phyloP scores from a whole-genome alignment of 2,797 vertebrate genomes.

The Tachyglossus aculeatus region DNA sequence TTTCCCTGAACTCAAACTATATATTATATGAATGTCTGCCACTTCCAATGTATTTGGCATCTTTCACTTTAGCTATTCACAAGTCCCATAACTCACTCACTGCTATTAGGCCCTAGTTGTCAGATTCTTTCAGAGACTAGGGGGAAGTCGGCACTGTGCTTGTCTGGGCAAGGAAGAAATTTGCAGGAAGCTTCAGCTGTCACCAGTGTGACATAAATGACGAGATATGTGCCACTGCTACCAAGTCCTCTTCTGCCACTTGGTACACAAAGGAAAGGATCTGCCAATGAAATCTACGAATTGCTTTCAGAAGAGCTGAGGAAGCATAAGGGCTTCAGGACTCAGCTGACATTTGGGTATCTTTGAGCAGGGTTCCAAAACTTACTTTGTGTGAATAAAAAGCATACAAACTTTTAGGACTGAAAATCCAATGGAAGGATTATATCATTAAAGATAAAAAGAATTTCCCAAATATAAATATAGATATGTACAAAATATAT shows the following conservation, averaged over 20 bases:
- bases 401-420: too few relatives aligned
- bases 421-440: too few relatives aligned
- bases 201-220: background rate
- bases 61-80: background rate
- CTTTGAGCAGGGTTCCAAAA: background rate
- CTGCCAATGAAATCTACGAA: background rate
- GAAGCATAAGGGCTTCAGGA: background rate
- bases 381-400: too few relatives aligned
- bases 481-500: too few relatives aligned
- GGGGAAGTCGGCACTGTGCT: background rate
- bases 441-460: too few relatives aligned
- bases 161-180: background rate
- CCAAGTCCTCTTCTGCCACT: background rate
- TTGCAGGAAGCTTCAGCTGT: background rate
- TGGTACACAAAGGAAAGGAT: background rate
- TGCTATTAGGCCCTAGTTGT: background rate
- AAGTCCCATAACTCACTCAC: slow-evolving; percentile 4
- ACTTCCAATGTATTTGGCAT: slow-evolving; percentile 32
- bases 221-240: background rate
- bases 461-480: too few relatives aligned
- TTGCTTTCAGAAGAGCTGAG: background rate
- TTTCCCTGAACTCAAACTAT: slow-evolving; percentile 25
- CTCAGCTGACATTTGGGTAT: background rate
- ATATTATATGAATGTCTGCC: slow-evolving; percentile 48
- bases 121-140: background rate